Evolutionary conservation across 2,113 vertebrate genomes (phyloP), one percentile per base, ranked within the genome.

Genomic region (Coregonus clupeaformis): DNA sequence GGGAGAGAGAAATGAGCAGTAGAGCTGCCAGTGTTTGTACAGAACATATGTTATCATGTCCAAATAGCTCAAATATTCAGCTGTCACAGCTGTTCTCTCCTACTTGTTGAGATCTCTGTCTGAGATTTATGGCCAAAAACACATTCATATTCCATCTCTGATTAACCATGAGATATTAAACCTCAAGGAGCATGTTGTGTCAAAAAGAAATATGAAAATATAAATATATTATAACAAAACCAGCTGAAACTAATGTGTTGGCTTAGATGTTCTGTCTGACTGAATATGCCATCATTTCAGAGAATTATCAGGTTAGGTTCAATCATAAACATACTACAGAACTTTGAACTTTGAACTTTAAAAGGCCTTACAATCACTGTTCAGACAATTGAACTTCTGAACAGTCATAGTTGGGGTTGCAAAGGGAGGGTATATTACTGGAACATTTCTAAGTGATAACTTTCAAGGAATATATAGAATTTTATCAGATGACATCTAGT

Each of bases 11-110:
- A 69, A 59, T 9, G 70, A 0, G 36, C 9, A 9, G 9, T 42
- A 42, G 36, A 42, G 36, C 36, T 42, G 36, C 9, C 57, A 69
- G 13, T 68, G 81, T 73, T 71, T 71, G 32, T 22, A 0, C 11
- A 30, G 22, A 82, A 81, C 0, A 20, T 30, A 3, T 62, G 20
- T 12, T 62, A 22, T 11, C 16, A 25, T 62, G 24, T 16, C 64
- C 18, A 32, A 12, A 32, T 63, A 81, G 82, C 7, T 69, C 12
- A 82, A 77, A 59, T 27, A 85, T 87, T 82, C 30, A 42, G 4
- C 30, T 36, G 36, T 78, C 76, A 73, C 65, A 77, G 68, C 76
- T 80, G 75, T 1, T 22, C 36, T 42, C 9, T 42, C 36, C 57
- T 60, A 60, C 49, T 18, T 2, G n/a, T 6, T 60, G n/a, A 59